These are phyloP conservation scores for Amaurobius ferox DNA, from an alignment of 2,888 invertebrate species.

Conservation along the genomic window DNA sequence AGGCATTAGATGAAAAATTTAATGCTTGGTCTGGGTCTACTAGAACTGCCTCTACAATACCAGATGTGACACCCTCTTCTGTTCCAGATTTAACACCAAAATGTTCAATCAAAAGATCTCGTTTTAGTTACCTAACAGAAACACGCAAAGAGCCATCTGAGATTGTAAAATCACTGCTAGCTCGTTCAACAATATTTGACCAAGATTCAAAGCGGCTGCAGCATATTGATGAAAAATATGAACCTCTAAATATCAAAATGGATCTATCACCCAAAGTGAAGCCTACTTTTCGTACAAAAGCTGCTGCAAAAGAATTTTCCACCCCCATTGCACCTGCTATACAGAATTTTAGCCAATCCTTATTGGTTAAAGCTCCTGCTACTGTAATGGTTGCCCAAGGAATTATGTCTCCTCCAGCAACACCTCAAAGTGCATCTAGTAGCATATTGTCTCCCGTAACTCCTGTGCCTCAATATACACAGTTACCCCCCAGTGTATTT, in stretches of 20 bases:
- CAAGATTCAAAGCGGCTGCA: slow-evolving; percentile 95
- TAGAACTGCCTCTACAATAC: slow-evolving; percentile 75
- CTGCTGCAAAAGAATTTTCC: slow-evolving; percentile 75
- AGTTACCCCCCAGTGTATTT: slow-evolving; percentile 34
- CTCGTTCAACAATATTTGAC: slow-evolving; percentile 95
- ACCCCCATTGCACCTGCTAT: slow-evolving; percentile 63
- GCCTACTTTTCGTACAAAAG: slow-evolving; percentile 75
- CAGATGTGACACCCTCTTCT: slow-evolving; percentile 78
- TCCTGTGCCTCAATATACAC: slow-evolving; percentile 46
- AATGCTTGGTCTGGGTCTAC: slow-evolving; percentile 86
- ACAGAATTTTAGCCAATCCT: slow-evolving; percentile 39
- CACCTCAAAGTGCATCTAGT: slow-evolving; percentile 32
- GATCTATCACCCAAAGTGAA: slow-evolving; percentile 68
- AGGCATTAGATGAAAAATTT: slow-evolving; percentile 94
- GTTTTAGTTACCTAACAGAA: slow-evolving; percentile 73
- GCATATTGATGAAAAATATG: slow-evolving; percentile 86
- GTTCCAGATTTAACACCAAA: slow-evolving; percentile 76
- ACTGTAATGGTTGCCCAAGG: slow-evolving; percentile 44
- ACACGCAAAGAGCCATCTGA: slow-evolving; percentile 88
- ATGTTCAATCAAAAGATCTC: slow-evolving; percentile 77
- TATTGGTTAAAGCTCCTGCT: slow-evolving; percentile 28
- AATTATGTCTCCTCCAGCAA: slow-evolving; percentile 47
- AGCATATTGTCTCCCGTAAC: slow-evolving; percentile 50
- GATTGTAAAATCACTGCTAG: slow-evolving; percentile 92
- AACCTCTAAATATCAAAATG: slow-evolving; percentile 78